Evolutionary conservation across 2,888 invertebrate genomes (phyloP).

Genomic region (Ornithoptera alexandrae): DNA sequence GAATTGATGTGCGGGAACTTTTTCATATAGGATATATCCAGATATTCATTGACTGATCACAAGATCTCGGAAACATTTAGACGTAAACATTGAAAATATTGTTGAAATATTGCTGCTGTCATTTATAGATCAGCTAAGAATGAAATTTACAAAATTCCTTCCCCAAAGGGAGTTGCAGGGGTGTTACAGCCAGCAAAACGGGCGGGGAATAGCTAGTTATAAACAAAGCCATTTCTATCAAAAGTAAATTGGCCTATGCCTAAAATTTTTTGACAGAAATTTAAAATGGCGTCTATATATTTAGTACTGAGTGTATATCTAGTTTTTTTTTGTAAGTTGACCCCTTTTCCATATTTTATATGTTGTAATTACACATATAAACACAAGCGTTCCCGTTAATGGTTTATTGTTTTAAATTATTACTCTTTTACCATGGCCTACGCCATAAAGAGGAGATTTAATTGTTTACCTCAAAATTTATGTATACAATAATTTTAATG

Average conservation of each 20-base stretch:
- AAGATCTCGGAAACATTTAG: too few relatives aligned
- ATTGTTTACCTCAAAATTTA: constrained; percentile 7
- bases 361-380: constrained; percentile 19
- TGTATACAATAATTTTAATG: constrained; percentile 3
- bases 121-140: too few relatives aligned
- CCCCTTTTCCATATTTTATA: constrained; percentile 11
- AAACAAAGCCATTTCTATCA: too few relatives aligned
- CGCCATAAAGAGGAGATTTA: constrained; percentile 15
- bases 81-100: too few relatives aligned
- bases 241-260: not conserved
- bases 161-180: too few relatives aligned
- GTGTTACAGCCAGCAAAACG: too few relatives aligned
- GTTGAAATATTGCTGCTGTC: too few relatives aligned
- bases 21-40: too few relatives aligned
- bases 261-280: not conserved
- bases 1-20: too few relatives aligned
- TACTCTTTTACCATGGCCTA: constrained; percentile 10
- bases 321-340: not conserved
- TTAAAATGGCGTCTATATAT: not conserved
- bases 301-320: not conserved
- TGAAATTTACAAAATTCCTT: too few relatives aligned
- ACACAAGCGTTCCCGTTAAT: constrained; percentile 19
- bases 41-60: too few relatives aligned
- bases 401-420: constrained; percentile 22
- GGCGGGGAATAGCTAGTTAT: too few relatives aligned